These are phyloP conservation scores for Mus minutoides DNA, from an alignment of 2,797 vertebrate genomes.

Conservation along the genomic window DNA sequence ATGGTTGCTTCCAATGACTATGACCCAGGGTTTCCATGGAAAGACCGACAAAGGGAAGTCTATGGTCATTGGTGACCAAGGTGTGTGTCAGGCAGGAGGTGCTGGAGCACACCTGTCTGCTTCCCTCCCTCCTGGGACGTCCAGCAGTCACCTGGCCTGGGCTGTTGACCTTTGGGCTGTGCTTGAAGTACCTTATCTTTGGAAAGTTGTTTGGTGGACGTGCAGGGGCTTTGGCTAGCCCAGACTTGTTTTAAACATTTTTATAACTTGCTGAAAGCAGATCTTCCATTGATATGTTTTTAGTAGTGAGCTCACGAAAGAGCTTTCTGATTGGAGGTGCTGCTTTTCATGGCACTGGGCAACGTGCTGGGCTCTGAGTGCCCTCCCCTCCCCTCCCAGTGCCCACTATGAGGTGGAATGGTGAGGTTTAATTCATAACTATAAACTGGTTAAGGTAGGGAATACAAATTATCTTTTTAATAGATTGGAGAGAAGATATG, in stretches of 20 bases:
- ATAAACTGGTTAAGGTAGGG: neutral
- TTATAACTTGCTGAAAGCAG: neutral
- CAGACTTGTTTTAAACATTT: neutral
- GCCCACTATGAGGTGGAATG: neutral
- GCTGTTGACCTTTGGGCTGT: neutral
- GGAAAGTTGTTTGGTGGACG: neutral
- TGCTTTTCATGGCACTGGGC: neutral
- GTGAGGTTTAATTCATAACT: neutral
- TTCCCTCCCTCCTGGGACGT: neutral
- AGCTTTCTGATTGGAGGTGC: neutral
- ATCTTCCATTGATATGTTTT: neutral
- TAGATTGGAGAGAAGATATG: constrained; percentile 86
- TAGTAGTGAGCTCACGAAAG: neutral
- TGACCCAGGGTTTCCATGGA: neutral
- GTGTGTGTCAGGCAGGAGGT: neutral
- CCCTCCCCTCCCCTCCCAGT: neutral
- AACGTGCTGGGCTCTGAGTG: neutral
- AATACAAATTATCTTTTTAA: constrained; percentile 77
- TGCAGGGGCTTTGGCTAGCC: neutral
- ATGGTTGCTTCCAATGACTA: neutral
- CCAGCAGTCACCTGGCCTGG: neutral
- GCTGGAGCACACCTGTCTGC: neutral
- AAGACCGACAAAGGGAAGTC: neutral
- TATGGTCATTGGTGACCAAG: neutral
- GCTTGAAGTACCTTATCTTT: neutral